A percentile compares a stretch with the other conserved stretches of the same genome.
Conservation (phyloP, 2,797 vertebrate genomes). For the Myripristis jacobus region DNA sequence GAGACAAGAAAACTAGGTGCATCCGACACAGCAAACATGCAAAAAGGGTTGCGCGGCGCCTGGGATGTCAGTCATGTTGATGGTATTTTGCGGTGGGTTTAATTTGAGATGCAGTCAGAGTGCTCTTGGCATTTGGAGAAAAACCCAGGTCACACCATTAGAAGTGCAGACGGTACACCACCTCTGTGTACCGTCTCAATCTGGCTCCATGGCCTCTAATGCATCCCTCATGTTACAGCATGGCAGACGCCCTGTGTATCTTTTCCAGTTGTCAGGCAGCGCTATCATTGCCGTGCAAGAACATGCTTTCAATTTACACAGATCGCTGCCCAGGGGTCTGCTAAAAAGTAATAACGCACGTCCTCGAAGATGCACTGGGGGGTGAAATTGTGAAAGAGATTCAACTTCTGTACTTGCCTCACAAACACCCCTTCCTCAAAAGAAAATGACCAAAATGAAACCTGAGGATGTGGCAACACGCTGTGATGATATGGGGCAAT, state of each 20-base stretch:
- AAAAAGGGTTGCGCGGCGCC: not conserved
- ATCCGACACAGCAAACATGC: not conserved
- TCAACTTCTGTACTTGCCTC: constrained; percentile 5
- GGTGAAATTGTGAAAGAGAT: constrained; percentile 34
- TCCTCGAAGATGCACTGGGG: constrained; percentile 21
- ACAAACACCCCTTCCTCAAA: too few species aligned
- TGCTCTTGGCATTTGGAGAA: not conserved
- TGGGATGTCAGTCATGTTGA: not conserved
- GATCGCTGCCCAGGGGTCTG: constrained; percentile 17
- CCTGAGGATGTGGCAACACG: too few species aligned
- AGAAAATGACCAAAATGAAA: too few species aligned
- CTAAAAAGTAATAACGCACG: constrained; percentile 27
- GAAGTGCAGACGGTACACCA: not conserved
- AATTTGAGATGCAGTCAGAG: not conserved
- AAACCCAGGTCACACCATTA: not conserved
- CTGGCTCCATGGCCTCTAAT: not conserved
- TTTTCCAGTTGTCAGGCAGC: constrained; percentile 12
- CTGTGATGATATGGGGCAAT: too few species aligned
- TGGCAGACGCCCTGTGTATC: not conserved
- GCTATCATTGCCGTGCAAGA: constrained; percentile 8
- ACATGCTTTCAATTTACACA: constrained; percentile 29
- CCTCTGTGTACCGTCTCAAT: not conserved
- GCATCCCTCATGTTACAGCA: constrained; percentile 7
- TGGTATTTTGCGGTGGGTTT: not conserved
- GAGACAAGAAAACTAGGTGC: too few species aligned